A percentile compares a stretch with the other conserved stretches of the same genome.
These are phyloP conservation scores for Pentalonia nigronervosa DNA, from an alignment of 1,140 invertebrate species.

Conservation along the genomic window DNA sequence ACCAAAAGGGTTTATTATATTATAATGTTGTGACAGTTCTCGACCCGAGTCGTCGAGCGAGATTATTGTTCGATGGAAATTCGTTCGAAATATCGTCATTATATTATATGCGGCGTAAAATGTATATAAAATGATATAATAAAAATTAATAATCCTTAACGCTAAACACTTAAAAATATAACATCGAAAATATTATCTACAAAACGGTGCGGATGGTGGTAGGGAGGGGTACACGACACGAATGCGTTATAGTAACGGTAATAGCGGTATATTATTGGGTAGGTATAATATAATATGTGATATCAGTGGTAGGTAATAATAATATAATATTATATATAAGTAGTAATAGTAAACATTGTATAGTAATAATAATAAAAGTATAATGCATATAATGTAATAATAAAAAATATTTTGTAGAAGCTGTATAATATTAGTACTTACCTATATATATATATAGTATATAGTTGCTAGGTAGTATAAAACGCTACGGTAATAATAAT, in stretches of 20 bases:
- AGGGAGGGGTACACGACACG: background rate
- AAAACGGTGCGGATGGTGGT: background rate
- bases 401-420: conserved; percentile 1
- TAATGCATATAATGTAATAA: background rate
- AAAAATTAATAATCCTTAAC: background rate
- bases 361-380: background rate
- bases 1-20: background rate
- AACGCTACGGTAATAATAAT: conserved; percentile 2
- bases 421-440: background rate
- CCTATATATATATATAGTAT: background rate
- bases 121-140: conserved; percentile 12
- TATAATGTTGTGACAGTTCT: background rate
- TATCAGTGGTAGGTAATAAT: background rate
- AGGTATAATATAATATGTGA: background rate
- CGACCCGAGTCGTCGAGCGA: background rate
- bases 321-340: background rate
- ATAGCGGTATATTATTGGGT: background rate
- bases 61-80: background rate
- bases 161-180: background rate
- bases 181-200: background rate
- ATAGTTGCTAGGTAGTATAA: background rate
- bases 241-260: background rate
- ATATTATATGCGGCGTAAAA: background rate
- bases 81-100: background rate
- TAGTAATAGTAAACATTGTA: background rate